Evolutionary conservation across 2,888 invertebrate species (phyloP).

Genomic region (Baronia brevicornis): DNA sequence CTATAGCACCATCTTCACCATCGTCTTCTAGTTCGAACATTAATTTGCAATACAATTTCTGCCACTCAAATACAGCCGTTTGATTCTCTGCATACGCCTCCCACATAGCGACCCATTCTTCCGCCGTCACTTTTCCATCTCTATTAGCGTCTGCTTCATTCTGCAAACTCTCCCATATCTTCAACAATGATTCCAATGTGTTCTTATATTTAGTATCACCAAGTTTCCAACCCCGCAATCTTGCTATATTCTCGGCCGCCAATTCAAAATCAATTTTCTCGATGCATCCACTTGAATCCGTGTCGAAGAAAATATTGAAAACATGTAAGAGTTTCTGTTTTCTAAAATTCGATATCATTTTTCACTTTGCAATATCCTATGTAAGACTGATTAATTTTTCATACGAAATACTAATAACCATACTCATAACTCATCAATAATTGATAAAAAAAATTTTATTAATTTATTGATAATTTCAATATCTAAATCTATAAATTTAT

Average conservation of each 20-base stretch:
- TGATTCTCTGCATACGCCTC: constrained; percentile 47
- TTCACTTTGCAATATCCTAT: constrained; percentile 2
- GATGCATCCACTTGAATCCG: constrained; percentile 87
- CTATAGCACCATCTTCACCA: constrained; percentile 82
- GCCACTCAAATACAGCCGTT: constrained; percentile 84
- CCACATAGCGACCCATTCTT: constrained; percentile 24
- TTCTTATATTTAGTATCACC: constrained; percentile 80
- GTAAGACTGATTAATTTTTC: too few relatives aligned
- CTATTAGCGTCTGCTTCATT: constrained; percentile 84
- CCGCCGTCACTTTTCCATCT: constrained; percentile 20
- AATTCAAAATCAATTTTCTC: constrained; percentile 88
- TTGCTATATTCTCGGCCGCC: constrained; percentile 87
- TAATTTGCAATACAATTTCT: constrained; percentile 85
- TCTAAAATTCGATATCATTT: constrained; percentile 82
- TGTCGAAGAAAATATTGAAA: constrained; percentile 79
- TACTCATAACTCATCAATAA: too few relatives aligned
- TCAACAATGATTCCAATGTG: constrained; percentile 81
- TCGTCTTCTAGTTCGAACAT: constrained; percentile 90
- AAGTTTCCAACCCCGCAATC: constrained; percentile 82
- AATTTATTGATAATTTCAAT: too few relatives aligned
- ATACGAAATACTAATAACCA: too few relatives aligned
- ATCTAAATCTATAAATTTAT: too few relatives aligned
- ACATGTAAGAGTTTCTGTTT: constrained; percentile 79
- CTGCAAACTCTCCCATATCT: constrained; percentile 86
- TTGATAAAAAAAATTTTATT: too few relatives aligned